Percentiles rank a stretch among this genome's conserved stretches.
Conservation (phyloP, 2,888 invertebrate genomes). For the Lycocerus yunnanus region DNA sequence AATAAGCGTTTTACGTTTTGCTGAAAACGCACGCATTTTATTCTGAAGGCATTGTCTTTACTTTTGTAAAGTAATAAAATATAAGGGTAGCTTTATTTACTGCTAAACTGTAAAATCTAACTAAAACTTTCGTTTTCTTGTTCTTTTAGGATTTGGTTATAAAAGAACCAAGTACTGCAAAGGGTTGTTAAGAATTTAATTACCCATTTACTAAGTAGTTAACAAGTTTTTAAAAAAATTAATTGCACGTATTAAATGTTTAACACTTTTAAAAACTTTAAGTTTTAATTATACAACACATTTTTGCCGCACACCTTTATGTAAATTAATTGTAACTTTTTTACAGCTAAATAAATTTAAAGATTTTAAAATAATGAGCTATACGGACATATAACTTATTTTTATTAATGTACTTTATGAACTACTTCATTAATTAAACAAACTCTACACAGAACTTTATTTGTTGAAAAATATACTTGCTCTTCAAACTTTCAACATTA, state of each 20-base stretch:
- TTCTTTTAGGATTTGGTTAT: slow-evolving; percentile 4
- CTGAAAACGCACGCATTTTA: background rate
- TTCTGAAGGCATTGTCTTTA: slow-evolving; percentile 15
- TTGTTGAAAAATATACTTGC: background rate
- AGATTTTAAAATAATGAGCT: background rate
- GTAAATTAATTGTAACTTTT: background rate
- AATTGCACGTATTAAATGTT: slow-evolving; percentile 3
- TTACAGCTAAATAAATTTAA: background rate
- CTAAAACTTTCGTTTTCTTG: slow-evolving; percentile 3
- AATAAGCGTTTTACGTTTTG: background rate
- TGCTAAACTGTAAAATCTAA: slow-evolving; percentile 20
- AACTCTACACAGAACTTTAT: background rate
- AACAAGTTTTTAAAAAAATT: slow-evolving; percentile 3
- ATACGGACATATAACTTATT: background rate
- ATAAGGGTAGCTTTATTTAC: slow-evolving; percentile 26
- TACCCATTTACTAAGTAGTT: slow-evolving; percentile 4
- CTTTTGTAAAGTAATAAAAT: slow-evolving; percentile 23
- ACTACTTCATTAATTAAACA: background rate
- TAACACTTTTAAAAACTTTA: background rate
- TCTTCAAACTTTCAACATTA: background rate
- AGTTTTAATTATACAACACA: background rate
- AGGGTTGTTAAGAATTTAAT: slow-evolving; percentile 1
- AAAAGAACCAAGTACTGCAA: slow-evolving; percentile 5
- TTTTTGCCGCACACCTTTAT: background rate
- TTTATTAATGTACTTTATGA: background rate